These are phyloP conservation scores for Cynopterus sphinx DNA, from an alignment of 2,797 vertebrate genomes.

Conservation along the genomic window DNA sequence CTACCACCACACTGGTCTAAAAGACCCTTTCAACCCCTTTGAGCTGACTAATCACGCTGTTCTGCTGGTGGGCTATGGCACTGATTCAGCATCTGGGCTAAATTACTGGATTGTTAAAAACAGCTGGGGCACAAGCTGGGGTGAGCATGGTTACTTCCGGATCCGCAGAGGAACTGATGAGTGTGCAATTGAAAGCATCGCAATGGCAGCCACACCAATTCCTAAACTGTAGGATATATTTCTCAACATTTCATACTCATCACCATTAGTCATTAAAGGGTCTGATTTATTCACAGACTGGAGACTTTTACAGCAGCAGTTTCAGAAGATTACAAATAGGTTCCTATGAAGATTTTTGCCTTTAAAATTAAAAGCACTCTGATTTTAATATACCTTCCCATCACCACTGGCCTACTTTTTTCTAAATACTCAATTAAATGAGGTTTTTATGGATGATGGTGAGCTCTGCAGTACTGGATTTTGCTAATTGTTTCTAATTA, in stretches of 20 bases:
- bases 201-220: conserved; percentile 90
- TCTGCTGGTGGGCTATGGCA: conserved; percentile 94
- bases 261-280: too few species aligned
- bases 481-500: conserved; percentile 49
- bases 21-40: conserved; percentile 92
- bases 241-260: not conserved
- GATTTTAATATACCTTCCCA: not conserved
- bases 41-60: conserved; percentile 97
- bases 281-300: not conserved
- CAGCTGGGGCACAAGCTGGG: conserved; percentile 95
- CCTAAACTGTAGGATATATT: conserved; percentile 84
- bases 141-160: conserved; percentile 94
- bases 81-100: conserved; percentile 86
- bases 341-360: not conserved
- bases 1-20: conserved; percentile 94
- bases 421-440: conserved; percentile 30
- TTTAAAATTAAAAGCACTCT: conserved; percentile 42
- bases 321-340: not conserved
- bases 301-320: not conserved
- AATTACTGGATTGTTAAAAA: conserved; percentile 97
- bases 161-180: conserved; percentile 95
- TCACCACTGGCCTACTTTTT: not conserved
- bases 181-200: conserved; percentile 96
- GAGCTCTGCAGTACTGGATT: not conserved
- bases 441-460: not conserved